Base-by-base conservation (phyloP, 2,888 invertebrate genomes). In the Tipula vernalis region DNA sequence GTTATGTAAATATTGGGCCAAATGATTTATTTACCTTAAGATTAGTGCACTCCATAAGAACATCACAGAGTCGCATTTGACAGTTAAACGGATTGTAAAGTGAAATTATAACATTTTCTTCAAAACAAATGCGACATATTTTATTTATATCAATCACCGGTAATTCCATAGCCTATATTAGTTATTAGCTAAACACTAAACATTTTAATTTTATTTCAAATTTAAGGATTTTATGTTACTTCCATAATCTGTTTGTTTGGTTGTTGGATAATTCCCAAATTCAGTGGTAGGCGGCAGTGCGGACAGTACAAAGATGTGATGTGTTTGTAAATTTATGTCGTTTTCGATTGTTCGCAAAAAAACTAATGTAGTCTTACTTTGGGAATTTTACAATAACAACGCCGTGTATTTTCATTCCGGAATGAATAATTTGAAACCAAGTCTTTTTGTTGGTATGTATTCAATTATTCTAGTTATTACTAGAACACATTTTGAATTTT, bases 111-210 rank as follows among this genome's bases (percentile, higher is more conserved):
- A 89, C 86, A 86, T 90, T 90, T 87, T 88, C 89, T 88, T 90
- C 90, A 44, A 90, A 88, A 87, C 90, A 90, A 87, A 90, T 89
- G 36, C 90, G 89, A 87, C 90, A 90, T n/a, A 90, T 89, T 88
- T 89, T 89, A 87, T 89, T 89, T 84, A 89, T 86, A 83, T 88
- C 87, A 13, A 88, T 42, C 12, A 85, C 39, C 3, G 85, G 42
- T 85, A 42, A 10, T 18, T 85, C 85, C 85, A 85, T 85, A 0
- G 2, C 12, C 8, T 5, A 18, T 42, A 42, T n/a, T 28, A 28
- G 28, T 15, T 39, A n/a, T 39, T 84, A 39, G 39, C 15, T n/a
- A 15, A 3, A 36, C 84, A 84, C 36, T 15, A 10, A 2, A 71
- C 18, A 36, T 83, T 12, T 83, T 36, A 36, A 39, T 41, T 84